A percentile compares a stretch with the other conserved stretches of the same genome.
phyloP scores from a whole-genome alignment of 2,888 invertebrate species.

The Panopea generosa region DNA sequence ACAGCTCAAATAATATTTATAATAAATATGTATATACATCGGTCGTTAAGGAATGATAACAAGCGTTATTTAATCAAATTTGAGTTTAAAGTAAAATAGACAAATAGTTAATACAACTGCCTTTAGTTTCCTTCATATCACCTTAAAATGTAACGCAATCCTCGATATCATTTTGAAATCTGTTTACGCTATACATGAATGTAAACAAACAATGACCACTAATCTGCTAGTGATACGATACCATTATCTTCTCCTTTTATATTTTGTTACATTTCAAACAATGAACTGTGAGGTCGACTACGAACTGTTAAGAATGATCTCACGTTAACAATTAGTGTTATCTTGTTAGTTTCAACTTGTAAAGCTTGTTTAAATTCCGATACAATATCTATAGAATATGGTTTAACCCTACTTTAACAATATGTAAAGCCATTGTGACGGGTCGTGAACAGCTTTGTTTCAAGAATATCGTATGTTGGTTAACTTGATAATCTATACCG shows the following conservation, averaged over 20 bases:
- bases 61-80: too few species aligned
- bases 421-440: constrained; percentile 29
- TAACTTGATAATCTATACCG: too few species aligned
- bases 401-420: constrained; percentile 52
- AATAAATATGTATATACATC: too few species aligned
- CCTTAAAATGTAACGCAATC: constrained; percentile 2
- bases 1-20: too few species aligned
- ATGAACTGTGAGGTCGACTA: constrained; percentile 22
- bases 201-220: constrained; percentile 25
- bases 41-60: too few species aligned
- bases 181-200: constrained; percentile 49
- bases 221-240: constrained; percentile 20
- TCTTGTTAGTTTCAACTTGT: constrained; percentile 24
- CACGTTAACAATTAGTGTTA: constrained; percentile 50
- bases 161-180: background rate
- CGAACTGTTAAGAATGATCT: constrained; percentile 29
- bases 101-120: too few species aligned
- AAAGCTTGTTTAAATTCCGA: constrained; percentile 27
- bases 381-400: constrained; percentile 41
- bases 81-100: too few species aligned
- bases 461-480: too few species aligned
- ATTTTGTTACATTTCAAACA: constrained; percentile 52
- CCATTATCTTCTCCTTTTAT: constrained; percentile 24
- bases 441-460: constrained; percentile 17
- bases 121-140: too few species aligned